A percentile compares a stretch with the other conserved stretches of the same genome.
Evolutionary conservation across 2,888 invertebrate species (phyloP).

Genomic region (Ptilodon capucinus): DNA sequence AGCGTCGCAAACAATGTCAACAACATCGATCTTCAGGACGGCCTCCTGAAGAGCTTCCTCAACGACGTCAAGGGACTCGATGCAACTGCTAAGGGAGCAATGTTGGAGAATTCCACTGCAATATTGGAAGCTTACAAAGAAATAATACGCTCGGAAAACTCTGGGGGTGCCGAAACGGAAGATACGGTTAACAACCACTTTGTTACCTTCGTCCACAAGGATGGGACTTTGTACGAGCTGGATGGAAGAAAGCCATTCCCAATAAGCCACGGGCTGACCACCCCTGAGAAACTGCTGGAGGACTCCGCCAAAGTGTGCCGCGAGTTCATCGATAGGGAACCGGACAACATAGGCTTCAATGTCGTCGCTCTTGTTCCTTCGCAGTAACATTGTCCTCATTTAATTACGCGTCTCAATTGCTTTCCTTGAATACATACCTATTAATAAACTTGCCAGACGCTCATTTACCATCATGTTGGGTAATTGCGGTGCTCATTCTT

Average conservation of each 20-base stretch:
- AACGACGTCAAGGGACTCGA: conserved; percentile 85
- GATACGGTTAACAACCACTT: conserved; percentile 93
- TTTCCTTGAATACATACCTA: conserved; percentile 25
- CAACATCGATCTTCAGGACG: conserved; percentile 84
- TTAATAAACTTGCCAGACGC: conserved; percentile 23
- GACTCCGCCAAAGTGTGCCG: conserved; percentile 92
- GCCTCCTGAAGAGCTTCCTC: conserved; percentile 89
- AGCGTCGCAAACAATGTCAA: conserved; percentile 95
- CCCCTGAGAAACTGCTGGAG: conserved; percentile 87
- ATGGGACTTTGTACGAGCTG: conserved; percentile 91
- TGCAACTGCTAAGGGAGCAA: conserved; percentile 88
- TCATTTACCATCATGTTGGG: conserved; percentile 30
- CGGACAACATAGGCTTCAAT: conserved; percentile 93
- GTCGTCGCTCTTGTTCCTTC: conserved; percentile 89
- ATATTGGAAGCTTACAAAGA: conserved; percentile 91
- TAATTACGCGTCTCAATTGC: conserved; percentile 20
- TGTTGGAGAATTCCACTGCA: conserved; percentile 86
- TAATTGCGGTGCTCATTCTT: conserved; percentile 29
- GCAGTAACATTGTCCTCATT: conserved; percentile 34
- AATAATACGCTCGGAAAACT: conserved; percentile 90
- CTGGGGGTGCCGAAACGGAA: conserved; percentile 85
- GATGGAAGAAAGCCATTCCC: conserved; percentile 86
- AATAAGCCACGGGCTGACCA: conserved; percentile 90
- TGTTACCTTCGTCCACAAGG: conserved; percentile 91
- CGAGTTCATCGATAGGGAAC: conserved; percentile 92